Evolutionary conservation across 2,888 invertebrate genomes (phyloP).

Genomic region (Drymonia ruficornis): DNA sequence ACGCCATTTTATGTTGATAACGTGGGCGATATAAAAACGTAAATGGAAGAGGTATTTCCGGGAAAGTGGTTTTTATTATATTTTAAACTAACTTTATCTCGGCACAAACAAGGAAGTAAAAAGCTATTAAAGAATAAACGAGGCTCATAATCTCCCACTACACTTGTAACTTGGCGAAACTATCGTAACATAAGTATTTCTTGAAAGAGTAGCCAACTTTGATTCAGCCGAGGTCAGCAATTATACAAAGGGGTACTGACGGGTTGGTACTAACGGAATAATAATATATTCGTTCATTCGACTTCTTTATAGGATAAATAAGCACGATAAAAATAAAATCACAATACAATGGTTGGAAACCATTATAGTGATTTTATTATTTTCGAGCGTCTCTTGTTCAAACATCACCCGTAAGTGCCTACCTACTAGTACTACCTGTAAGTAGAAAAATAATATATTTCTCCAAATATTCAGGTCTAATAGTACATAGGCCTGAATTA

Average conservation of each 20-base stretch:
- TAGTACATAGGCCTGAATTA: too few species aligned
- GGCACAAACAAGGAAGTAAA: slow-evolving; percentile 21
- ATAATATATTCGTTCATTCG: too few species aligned
- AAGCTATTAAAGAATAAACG: slow-evolving; percentile 34
- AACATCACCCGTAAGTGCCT: too few species aligned
- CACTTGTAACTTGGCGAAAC: slow-evolving; percentile 32
- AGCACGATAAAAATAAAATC: too few species aligned
- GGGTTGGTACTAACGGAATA: slow-evolving; percentile 8
- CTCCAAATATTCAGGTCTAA: too few species aligned
- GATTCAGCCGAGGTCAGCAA: slow-evolving; percentile 22
- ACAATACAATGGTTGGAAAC: too few species aligned
- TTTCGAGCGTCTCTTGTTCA: too few species aligned
- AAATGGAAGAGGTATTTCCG: slow-evolving; percentile 41
- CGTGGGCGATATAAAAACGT: slow-evolving; percentile 17
- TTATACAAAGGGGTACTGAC: slow-evolving; percentile 10
- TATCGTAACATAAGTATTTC: slow-evolving; percentile 35
- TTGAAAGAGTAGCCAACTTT: slow-evolving; percentile 27
- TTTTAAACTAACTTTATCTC: slow-evolving; percentile 18
- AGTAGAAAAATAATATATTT: too few species aligned
- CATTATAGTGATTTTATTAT: too few species aligned
- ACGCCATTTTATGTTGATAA: slow-evolving; percentile 16
- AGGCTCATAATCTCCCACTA: slow-evolving; percentile 32
- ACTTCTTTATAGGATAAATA: too few species aligned
- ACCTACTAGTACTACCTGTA: too few species aligned
- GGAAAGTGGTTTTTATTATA: slow-evolving; percentile 31